These are phyloP conservation scores for Frankliniella intonsa DNA, from an alignment of 2,888 invertebrate species.

Conservation along the genomic window DNA sequence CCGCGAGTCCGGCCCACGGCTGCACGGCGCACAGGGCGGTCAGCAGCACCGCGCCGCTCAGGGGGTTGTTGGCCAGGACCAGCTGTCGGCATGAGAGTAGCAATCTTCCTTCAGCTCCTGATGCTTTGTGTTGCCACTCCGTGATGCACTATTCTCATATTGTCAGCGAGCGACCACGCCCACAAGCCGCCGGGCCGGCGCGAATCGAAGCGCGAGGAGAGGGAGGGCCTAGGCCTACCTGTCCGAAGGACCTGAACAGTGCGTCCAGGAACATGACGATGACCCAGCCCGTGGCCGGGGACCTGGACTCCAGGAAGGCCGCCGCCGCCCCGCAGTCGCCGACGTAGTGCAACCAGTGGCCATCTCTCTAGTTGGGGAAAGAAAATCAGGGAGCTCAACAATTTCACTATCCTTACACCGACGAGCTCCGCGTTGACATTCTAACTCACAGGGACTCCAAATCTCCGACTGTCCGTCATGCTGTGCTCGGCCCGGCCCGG, in stretches of 20 bases:
- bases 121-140: not conserved
- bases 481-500: not conserved
- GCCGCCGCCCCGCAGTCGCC: conserved; percentile 33
- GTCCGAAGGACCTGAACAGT: conserved; percentile 40
- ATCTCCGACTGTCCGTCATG: not conserved
- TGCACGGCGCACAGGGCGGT: conserved; percentile 40
- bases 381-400: not conserved
- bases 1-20: conserved; percentile 40
- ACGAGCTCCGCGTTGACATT: not conserved
- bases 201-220: not conserved
- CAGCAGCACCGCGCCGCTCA: conserved; percentile 41
- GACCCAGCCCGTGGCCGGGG: conserved; percentile 36
- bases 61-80: conserved; percentile 42
- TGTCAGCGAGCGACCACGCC: not conserved
- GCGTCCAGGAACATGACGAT: conserved; percentile 39
- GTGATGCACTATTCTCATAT: too few relatives aligned
- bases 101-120: conserved; percentile 35
- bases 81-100: conserved; percentile 29
- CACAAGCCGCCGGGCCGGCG: not conserved
- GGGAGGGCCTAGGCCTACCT: conserved; percentile 33
- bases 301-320: conserved; percentile 30
- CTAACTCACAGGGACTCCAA: not conserved
- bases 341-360: conserved; percentile 33
- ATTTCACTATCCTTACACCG: not conserved
- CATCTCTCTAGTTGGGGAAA: not conserved